These are phyloP conservation scores for Metridium senile DNA, from an alignment of 92 coral and sea anemone species.

Conservation along the genomic window DNA sequence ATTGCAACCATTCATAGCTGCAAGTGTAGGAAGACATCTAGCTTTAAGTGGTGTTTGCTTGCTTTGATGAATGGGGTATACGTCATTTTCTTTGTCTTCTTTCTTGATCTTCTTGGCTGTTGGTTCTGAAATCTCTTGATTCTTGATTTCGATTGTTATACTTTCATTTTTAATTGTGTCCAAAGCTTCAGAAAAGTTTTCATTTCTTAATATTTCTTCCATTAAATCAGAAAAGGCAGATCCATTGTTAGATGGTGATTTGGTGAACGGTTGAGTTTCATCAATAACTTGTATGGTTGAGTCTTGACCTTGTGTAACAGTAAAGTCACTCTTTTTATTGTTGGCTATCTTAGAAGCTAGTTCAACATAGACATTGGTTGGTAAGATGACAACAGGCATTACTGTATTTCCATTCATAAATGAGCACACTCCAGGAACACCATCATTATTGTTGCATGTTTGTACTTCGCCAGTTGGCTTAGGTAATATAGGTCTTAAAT, in stretches of 20 bases:
- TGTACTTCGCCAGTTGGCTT: conserved; percentile 65
- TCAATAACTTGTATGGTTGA: neutral
- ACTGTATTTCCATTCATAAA: conserved; percentile 35
- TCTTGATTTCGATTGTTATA: conserved; percentile 6
- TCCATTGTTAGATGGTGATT: conserved; percentile 8
- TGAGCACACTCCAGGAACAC: conserved; percentile 37
- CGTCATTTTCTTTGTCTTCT: conserved; percentile 19
- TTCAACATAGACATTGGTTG: conserved; percentile 59
- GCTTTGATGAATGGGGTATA: neutral
- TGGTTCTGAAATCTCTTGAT: conserved; percentile 11
- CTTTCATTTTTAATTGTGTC: conserved; percentile 26
- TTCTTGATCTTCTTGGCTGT: conserved; percentile 30
- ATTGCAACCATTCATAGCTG: conserved; percentile 78
- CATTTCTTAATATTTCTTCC: conserved; percentile 33
- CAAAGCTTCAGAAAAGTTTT: conserved; percentile 18
- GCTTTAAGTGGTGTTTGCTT: conserved; percentile 67
- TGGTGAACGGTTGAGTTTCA: too few relatives aligned
- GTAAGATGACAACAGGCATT: conserved; percentile 64
- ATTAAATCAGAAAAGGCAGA: conserved; percentile 14
- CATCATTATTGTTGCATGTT: conserved; percentile 7
- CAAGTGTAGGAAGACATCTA: conserved; percentile 75
- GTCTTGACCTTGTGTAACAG: conserved; percentile 24
- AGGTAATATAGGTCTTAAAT: conserved; percentile 87
- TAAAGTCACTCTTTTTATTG: conserved; percentile 40
- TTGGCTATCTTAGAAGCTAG: conserved; percentile 60